Evolutionary conservation across 2,797 vertebrate genomes (phyloP), one percentile per base, ranked within the genome.

Genomic region (Arctocebus calabarensis): DNA sequence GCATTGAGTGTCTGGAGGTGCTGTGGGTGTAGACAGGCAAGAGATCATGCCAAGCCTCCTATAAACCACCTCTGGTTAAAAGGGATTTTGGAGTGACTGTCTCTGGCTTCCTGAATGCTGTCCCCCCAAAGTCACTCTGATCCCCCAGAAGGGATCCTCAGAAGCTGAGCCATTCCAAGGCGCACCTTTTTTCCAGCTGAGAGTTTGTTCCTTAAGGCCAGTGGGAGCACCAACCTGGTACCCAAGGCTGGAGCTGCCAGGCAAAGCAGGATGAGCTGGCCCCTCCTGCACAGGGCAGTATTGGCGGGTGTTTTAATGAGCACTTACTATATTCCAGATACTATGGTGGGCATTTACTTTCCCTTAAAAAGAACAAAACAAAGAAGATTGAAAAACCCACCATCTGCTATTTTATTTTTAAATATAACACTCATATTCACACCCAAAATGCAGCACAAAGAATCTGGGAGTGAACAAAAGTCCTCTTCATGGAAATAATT

Each of bases 401-500:
- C 48, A 14, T n/a, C 61, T 27, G 22, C 13, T 61, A 23, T 64
- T 93, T 2, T 55, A 32, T 75, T 57, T 73, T 88, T 88, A 62
- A 71, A 64, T 55, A 40, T n/a, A 23, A 84, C 23, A 57, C 85
- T 93, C 66, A 37, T 32, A 64, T 45, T 90, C 81, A 77, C 8
- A 82, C 3, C 27, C 45, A 4, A 91, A 71, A 62, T 74, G 3
- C 22, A 87, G 43, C 29, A n/a, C 57, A 57, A 57, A 52, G 8
- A 62, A 52, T 27, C 61, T 29, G 8, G 66, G 27, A 62, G 32
- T 73, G 73, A 91, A 40, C 13, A 64, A 40, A 22, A 81, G n/a
- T 73, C 20, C 22, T 95, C 55, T 74, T 23, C 13, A 74, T 70
- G 37, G 79, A 87, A 64, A 88, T 79, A 40, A 92, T 86, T 75